Percentiles rank a stretch among this genome's conserved stretches.
phyloP scores from a whole-genome alignment of 1,140 invertebrate species.

The Papilio polyxenes region DNA sequence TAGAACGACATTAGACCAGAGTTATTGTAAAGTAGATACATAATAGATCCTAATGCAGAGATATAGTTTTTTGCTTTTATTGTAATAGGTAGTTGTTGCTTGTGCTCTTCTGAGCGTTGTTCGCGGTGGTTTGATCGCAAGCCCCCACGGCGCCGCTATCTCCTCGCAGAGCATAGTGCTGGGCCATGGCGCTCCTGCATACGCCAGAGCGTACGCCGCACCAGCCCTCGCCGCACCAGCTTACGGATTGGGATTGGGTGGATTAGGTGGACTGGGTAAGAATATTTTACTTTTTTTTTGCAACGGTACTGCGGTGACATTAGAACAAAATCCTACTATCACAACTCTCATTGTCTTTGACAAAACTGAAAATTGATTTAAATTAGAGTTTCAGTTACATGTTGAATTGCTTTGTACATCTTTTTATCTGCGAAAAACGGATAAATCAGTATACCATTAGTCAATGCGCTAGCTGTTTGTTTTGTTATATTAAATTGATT shows the following conservation, averaged over 20 bases:
- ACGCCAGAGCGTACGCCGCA: constrained; percentile 42
- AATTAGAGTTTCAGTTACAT: too few relatives aligned
- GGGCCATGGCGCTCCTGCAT: constrained; percentile 57
- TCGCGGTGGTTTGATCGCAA: constrained; percentile 60
- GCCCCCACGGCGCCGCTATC: constrained; percentile 69
- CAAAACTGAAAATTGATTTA: neutral
- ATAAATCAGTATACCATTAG: too few relatives aligned
- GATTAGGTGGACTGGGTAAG: neutral
- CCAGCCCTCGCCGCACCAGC: constrained; percentile 48
- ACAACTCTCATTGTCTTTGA: neutral
- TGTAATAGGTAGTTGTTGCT: constrained; percentile 57
- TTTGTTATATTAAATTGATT: too few relatives aligned
- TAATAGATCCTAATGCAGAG: neutral
- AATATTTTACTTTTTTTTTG: neutral
- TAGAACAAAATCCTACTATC: too few relatives aligned
- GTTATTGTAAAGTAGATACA: neutral
- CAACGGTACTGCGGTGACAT: too few relatives aligned
- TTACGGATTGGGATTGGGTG: constrained; percentile 54
- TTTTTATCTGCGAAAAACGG: too few relatives aligned
- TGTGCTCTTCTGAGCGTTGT: constrained; percentile 63
- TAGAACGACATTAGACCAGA: too few relatives aligned
- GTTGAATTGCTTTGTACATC: too few relatives aligned
- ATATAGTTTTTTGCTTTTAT: neutral
- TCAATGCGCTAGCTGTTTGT: too few relatives aligned
- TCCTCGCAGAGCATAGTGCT: constrained; percentile 69